These are phyloP conservation scores for Apomyelois bistriatella DNA, from an alignment of 2,888 invertebrate species.

Conservation along the genomic window DNA sequence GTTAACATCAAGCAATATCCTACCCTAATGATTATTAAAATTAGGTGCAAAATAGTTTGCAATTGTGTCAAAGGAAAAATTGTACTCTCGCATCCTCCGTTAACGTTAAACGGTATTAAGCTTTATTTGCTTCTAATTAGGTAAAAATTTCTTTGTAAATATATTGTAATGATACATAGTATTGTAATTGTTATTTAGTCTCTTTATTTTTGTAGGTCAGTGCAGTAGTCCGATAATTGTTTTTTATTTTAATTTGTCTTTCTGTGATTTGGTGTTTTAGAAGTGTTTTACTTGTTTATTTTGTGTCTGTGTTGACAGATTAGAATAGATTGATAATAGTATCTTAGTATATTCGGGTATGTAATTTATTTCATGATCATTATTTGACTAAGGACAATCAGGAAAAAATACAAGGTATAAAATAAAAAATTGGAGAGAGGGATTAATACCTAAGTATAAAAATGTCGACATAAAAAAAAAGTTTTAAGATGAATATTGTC, in stretches of 20 bases:
- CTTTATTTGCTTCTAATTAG: not conserved
- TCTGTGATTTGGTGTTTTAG: not conserved
- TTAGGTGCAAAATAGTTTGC: not conserved
- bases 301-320: no score
- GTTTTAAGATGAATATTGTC: no score
- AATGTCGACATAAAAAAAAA: no score
- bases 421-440: no score
- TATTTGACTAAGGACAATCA: no score
- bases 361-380: no score
- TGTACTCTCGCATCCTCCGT: not conserved
- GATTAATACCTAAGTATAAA: no score
- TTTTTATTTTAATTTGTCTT: not conserved
- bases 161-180: not conserved
- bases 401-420: no score
- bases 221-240: not conserved
- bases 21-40: constrained; percentile 6
- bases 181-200: not conserved
- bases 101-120: not conserved
- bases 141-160: not conserved
- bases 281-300: not conserved
- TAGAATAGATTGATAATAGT: no score
- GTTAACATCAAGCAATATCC: not conserved
- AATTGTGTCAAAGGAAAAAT: not conserved
- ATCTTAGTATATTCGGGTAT: no score
- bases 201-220: not conserved